Evolutionary conservation across 2,888 invertebrate species (phyloP).

Genomic region (Drosophila yooni): DNA sequence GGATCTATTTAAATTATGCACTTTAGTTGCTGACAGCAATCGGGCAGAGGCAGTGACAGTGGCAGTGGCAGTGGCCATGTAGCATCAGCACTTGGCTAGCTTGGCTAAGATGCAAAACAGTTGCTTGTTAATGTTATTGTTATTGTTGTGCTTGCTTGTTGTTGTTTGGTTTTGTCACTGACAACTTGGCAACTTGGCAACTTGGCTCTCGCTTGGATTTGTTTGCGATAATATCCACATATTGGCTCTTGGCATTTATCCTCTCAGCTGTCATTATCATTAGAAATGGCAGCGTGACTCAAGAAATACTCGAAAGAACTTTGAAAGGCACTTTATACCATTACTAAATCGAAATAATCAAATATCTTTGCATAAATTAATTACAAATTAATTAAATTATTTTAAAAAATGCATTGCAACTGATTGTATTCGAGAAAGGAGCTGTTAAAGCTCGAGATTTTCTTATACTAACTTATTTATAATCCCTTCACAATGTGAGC

Average conservation of each 20-base stretch:
- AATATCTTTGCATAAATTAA: too few relatives aligned
- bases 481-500: not conserved
- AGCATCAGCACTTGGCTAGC: conserved; percentile 24
- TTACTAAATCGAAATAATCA: not conserved
- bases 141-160: conserved; percentile 12
- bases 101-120: conserved; percentile 53
- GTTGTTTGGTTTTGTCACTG: conserved; percentile 12
- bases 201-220: conserved; percentile 35
- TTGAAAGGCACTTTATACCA: not conserved
- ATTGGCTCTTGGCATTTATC: conserved; percentile 39
- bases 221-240: conserved; percentile 56
- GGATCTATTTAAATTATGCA: conserved; percentile 38
- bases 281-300: conserved; percentile 34
- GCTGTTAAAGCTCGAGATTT: not conserved
- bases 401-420: not conserved
- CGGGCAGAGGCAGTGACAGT: too few relatives aligned
- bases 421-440: not conserved
- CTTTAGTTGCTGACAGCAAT: not conserved
- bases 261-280: conserved; percentile 19
- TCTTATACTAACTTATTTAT: not conserved
- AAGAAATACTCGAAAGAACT: not conserved
- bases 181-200: conserved; percentile 22
- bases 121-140: conserved; percentile 25
- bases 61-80: conserved; percentile 10
- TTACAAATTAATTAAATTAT: not conserved